Evolutionary conservation across 2,888 invertebrate genomes (phyloP).

Genomic region (Thymelicus acteon): DNA sequence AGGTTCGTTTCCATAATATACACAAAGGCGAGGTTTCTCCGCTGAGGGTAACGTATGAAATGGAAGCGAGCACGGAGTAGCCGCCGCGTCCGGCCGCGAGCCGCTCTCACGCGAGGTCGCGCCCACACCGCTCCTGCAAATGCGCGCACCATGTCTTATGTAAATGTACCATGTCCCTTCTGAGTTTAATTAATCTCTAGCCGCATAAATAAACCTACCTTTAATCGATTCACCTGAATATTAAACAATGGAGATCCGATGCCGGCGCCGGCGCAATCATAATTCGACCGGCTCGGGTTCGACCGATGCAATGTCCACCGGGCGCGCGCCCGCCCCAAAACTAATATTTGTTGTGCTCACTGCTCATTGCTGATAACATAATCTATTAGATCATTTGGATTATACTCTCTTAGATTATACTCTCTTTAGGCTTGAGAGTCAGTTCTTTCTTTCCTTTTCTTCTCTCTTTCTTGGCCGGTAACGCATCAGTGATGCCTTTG

Average conservation of each 20-base stretch:
- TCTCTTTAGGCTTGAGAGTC: too few relatives aligned
- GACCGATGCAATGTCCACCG: neutral
- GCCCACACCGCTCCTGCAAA: constrained; percentile 74
- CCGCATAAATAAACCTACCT: constrained; percentile 76
- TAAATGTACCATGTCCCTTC: constrained; percentile 80
- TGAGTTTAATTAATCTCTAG: constrained; percentile 81
- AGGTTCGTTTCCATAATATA: constrained; percentile 22
- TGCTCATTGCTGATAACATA: neutral
- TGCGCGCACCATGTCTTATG: constrained; percentile 83
- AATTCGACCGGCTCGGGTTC: constrained; percentile 34
- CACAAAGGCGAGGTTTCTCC: constrained; percentile 20
- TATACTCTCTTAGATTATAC: too few relatives aligned
- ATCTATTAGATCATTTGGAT: neutral
- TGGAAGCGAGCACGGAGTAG: constrained; percentile 35
- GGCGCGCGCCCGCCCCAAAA: neutral
- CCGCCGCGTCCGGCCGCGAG: constrained; percentile 23
- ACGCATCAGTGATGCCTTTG: too few relatives aligned
- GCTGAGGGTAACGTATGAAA: constrained; percentile 39
- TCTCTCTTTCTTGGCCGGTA: too few relatives aligned
- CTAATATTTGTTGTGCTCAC: neutral
- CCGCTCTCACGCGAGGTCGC: constrained; percentile 58
- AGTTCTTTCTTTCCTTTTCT: too few relatives aligned
- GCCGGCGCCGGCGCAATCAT: constrained; percentile 48
- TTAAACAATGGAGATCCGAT: constrained; percentile 59
- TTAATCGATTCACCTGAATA: constrained; percentile 68